Evolutionary conservation across 2,113 vertebrate genomes (phyloP).

Genomic region (Zonotrichia leucophrys): DNA sequence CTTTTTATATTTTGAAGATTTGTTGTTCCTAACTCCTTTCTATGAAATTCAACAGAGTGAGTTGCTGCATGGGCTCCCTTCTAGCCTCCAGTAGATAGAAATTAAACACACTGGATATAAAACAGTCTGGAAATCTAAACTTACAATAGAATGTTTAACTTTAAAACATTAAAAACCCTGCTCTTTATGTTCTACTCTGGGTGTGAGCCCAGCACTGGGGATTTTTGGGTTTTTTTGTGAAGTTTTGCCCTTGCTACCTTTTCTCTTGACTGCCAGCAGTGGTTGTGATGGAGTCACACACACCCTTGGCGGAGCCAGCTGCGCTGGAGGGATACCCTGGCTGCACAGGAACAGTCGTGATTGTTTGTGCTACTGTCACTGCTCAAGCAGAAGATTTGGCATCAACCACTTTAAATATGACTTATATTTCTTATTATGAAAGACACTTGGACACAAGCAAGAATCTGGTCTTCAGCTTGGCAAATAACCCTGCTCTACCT

Average conservation of each 20-base stretch:
- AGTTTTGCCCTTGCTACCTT: background rate
- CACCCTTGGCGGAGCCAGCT: background rate
- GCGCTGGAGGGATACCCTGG: background rate
- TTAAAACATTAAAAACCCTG: background rate
- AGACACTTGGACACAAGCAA: background rate
- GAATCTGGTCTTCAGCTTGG: background rate
- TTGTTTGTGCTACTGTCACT: background rate
- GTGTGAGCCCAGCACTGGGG: background rate
- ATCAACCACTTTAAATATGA: background rate
- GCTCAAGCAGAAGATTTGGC: background rate
- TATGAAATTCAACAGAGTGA: background rate
- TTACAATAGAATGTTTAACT: background rate
- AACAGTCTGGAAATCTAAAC: background rate
- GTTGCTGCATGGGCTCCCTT: background rate
- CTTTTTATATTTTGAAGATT: background rate
- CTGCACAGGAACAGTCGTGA: accelerated
- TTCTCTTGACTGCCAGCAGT: background rate
- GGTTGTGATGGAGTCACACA: background rate
- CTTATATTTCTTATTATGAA: background rate
- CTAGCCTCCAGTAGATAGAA: background rate
- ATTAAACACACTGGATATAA: background rate
- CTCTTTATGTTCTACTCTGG: accelerated
- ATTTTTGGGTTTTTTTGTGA: accelerated
- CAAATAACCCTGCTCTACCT: background rate
- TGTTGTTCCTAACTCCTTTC: background rate